A percentile compares a stretch with the other conserved stretches of the same genome.
Evolutionary conservation across 2,113 vertebrate species (phyloP).

Genomic region (Tichodroma muraria): DNA sequence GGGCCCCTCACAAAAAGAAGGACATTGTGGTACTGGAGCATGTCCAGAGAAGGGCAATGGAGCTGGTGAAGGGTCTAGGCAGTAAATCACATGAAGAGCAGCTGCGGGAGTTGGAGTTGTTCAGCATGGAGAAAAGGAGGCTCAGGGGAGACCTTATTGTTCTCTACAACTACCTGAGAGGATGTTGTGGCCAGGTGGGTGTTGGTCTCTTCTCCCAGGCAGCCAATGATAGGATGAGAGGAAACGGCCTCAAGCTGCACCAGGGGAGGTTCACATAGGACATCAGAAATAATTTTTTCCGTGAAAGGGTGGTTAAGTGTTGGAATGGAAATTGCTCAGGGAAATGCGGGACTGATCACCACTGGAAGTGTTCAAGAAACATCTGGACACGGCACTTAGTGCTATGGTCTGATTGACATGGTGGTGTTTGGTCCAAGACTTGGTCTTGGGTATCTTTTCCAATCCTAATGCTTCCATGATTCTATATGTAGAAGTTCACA

Average conservation of each 20-base stretch:
- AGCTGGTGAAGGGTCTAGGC: background rate
- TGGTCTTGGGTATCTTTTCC: background rate
- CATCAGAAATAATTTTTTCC: background rate
- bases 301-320: background rate
- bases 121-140: background rate
- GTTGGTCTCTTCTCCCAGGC: background rate
- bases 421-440: background rate
- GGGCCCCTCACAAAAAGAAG: background rate
- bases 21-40: rapidly evolving
- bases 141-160: background rate
- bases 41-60: background rate
- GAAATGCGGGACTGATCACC: background rate
- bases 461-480: background rate
- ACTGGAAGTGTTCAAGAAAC: background rate
- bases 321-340: background rate
- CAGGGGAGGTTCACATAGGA: background rate
- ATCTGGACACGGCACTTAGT: background rate
- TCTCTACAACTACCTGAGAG: background rate
- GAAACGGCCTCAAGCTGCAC: background rate
- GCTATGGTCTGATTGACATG: background rate
- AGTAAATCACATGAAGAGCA: background rate
- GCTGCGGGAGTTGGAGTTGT: background rate
- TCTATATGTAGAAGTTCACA: background rate
- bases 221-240: background rate
- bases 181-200: background rate